Percentiles rank a stretch among this genome's conserved stretches.
phyloP scores from a whole-genome alignment of 2,113 vertebrate species.

The Chunga burmeisteri region DNA sequence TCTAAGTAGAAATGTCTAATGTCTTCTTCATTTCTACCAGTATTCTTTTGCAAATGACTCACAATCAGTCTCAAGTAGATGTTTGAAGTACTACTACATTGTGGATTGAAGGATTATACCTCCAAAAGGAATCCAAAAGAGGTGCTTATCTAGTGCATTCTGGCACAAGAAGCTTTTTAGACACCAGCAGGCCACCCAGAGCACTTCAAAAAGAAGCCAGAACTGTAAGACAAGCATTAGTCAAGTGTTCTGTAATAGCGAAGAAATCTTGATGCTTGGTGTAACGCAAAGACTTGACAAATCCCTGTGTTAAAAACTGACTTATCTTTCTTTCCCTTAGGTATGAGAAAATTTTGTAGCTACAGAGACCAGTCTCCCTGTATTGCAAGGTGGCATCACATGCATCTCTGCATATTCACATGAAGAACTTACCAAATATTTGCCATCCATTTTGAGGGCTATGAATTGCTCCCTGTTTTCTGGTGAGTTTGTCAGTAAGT shows the following conservation, averaged over 20 bases:
- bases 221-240: not conserved
- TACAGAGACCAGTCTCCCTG: not conserved
- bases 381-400: accelerated
- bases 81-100: not conserved
- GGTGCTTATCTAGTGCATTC: not conserved
- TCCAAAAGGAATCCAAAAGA: not conserved
- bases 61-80: not conserved
- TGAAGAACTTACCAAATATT: not conserved
- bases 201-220: not conserved
- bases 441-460: not conserved
- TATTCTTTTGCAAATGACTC: not conserved
- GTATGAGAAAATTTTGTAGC: not conserved
- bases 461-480: not conserved
- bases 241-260: not conserved
- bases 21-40: not conserved
- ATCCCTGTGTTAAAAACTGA: not conserved
- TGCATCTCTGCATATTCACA: not conserved
- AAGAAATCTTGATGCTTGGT: not conserved
- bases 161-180: not conserved
- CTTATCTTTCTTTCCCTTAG: not conserved
- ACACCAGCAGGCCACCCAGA: not conserved
- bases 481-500: not conserved
- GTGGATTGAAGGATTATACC: not conserved
- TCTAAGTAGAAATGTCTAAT: not conserved
- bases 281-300: not conserved